These are phyloP conservation scores for Phyllotreta cruciferae DNA, from an alignment of 2,888 invertebrate genomes.

Conservation along the genomic window DNA sequence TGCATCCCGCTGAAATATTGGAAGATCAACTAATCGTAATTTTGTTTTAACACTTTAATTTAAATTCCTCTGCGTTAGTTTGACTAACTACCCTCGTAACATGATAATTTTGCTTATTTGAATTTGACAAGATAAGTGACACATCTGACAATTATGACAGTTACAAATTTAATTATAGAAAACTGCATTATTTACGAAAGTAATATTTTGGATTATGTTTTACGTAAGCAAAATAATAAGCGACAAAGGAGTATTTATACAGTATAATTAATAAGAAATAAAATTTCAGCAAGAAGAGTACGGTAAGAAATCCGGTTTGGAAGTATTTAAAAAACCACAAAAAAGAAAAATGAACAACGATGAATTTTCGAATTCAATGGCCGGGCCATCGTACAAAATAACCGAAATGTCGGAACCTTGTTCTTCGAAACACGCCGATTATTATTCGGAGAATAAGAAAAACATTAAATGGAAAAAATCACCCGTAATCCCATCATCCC, in stretches of 20 bases:
- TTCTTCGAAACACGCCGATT: slow-evolving; percentile 8
- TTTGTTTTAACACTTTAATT: background rate
- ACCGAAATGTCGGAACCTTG: slow-evolving; percentile 3
- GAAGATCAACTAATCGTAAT: slow-evolving; percentile 30
- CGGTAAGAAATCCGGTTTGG: background rate
- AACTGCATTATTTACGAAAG: background rate
- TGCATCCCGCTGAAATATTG: slow-evolving; percentile 32
- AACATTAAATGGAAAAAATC: slow-evolving; percentile 54
- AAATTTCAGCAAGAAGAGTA: slow-evolving; percentile 23
- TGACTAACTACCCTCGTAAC: slow-evolving; percentile 4
- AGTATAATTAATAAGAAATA: background rate
- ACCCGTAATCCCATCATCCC: slow-evolving; percentile 50
- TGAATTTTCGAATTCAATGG: slow-evolving; percentile 15
- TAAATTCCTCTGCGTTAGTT: background rate
- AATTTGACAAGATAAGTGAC: background rate
- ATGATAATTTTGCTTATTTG: background rate
- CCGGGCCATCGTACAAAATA: slow-evolving; percentile 3
- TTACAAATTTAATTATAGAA: background rate
- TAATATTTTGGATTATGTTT: background rate
- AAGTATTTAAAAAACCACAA: slow-evolving; percentile 25
- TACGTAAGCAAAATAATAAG: background rate
- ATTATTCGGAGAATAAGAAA: slow-evolving; percentile 32
- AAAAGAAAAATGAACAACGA: slow-evolving; percentile 25
- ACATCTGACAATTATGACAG: no score
- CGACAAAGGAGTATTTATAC: background rate